Evolutionary conservation across 35 echinoderm and acorn worm species (phyloP), one percentile per base, ranked within the genome.

Genomic region (Chiridota heheva): DNA sequence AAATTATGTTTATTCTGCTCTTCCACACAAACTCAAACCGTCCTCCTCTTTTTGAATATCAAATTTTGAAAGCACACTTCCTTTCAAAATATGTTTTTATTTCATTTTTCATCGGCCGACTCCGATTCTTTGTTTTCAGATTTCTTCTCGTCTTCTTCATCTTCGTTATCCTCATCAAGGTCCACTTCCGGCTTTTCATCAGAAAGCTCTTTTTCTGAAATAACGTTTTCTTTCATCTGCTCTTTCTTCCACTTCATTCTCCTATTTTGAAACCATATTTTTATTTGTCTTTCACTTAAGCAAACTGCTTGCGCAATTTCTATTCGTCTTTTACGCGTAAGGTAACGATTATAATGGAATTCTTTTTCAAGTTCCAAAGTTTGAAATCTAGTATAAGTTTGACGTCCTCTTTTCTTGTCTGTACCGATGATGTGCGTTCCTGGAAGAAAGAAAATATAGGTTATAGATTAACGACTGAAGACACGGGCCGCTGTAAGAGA

Each of bases 191-290:
- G 33, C 6, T 81, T 64, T 34, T 67, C 43, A 27, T 66, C 35
- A 64, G 16, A 34, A 22, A 10, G 15, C 37, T 41, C 36, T 27
- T 58, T 61, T 33, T 62, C 63, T 51, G 67, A 58, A 59, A 20
- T 45, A 20, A 41, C 27, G 15, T 58, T 17, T 34, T 90, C 92
- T 45, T 65, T 70, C 68, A 63, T 39, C 71, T 78, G 74, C 60
- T 96, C 93, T 64, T 96, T 96, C 64, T 96, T 96, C 93, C 93
- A 96, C 48, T 96, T 96, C 93, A 96, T 96, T 27, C 93, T 60
- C 38, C 93, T 79, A 73, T 96, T 96, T 49, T 96, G 93, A 34
- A 96, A 96, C 93, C 93, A 96, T 44, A 96, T 96, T 79, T 96
- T 96, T 70, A 96, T 96, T 66, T 96, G 93, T 31, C 93, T 67